These are phyloP conservation scores for Calephelis nemesis DNA, from an alignment of 1,140 invertebrate genomes.

Conservation along the genomic window DNA sequence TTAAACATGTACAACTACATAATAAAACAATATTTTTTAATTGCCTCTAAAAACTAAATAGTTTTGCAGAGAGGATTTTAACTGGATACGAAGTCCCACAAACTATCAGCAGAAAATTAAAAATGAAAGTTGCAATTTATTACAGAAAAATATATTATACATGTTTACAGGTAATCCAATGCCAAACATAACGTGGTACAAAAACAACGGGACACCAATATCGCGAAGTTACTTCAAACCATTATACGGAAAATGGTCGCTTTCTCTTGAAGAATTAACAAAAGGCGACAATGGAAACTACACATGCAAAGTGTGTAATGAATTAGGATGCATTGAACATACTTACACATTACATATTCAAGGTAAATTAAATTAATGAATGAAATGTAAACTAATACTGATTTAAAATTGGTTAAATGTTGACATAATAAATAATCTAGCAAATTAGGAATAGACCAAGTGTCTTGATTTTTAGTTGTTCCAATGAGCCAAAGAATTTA, in stretches of 20 bases:
- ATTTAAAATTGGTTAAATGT: not conserved
- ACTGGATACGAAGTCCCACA: too few relatives aligned
- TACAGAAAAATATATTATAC: not conserved
- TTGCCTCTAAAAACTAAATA: too few relatives aligned
- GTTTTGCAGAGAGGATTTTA: too few relatives aligned
- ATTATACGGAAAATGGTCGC: slow-evolving; percentile 82
- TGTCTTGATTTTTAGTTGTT: too few relatives aligned
- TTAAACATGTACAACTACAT: too few relatives aligned
- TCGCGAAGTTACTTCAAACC: slow-evolving; percentile 81
- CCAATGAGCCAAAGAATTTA: too few relatives aligned
- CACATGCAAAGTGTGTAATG: slow-evolving; percentile 91
- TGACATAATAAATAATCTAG: not conserved
- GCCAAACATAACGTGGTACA: slow-evolving; percentile 89
- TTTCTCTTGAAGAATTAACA: slow-evolving; percentile 87
- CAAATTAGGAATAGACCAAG: too few relatives aligned
- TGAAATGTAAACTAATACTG: not conserved
- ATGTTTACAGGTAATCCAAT: slow-evolving; percentile 83
- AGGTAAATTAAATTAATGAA: slow-evolving; percentile 78
- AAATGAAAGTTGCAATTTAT: too few relatives aligned
- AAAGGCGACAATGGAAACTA: slow-evolving; percentile 91
- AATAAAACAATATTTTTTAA: too few relatives aligned
- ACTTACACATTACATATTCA: slow-evolving; percentile 85
- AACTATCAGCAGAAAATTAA: too few relatives aligned
- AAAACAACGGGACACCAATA: slow-evolving; percentile 83
- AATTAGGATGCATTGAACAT: slow-evolving; percentile 86